These are phyloP conservation scores for Phocoena phocoena DNA, from an alignment of 2,113 vertebrate genomes.

Conservation along the genomic window DNA sequence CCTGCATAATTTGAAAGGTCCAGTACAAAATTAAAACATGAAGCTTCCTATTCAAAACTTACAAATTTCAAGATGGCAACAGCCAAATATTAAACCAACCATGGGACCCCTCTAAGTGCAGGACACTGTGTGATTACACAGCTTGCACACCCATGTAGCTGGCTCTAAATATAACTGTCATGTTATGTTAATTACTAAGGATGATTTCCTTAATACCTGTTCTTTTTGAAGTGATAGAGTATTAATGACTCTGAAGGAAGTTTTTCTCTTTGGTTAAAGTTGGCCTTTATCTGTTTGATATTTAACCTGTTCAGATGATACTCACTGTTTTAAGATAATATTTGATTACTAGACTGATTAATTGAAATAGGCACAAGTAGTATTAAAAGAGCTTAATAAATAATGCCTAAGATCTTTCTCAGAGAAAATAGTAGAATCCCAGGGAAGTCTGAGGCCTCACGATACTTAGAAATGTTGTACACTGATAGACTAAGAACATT, in stretches of 20 bases:
- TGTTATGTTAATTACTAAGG: background rate
- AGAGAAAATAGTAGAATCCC: background rate
- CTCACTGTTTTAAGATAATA: background rate
- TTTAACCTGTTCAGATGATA: background rate
- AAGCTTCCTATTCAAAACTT: background rate
- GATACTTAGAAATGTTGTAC: background rate
- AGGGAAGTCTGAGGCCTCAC: background rate
- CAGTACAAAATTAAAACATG: background rate
- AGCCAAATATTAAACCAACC: background rate
- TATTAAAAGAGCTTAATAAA: background rate
- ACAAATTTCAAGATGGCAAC: background rate
- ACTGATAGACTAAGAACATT: background rate
- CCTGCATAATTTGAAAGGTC: background rate
- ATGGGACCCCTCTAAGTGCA: accelerated
- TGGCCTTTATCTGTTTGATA: background rate
- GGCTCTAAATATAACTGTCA: background rate
- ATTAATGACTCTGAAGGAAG: background rate
- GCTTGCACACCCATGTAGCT: background rate
- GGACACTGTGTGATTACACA: accelerated
- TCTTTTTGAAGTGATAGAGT: background rate
- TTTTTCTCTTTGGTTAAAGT: background rate
- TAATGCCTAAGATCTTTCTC: background rate
- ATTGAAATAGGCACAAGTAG: background rate
- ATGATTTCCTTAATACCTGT: background rate
- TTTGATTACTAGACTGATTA: background rate